These are phyloP conservation scores for Montipora foliosa DNA, from an alignment of 64 coral and sea anemone genomes.

Conservation along the genomic window DNA sequence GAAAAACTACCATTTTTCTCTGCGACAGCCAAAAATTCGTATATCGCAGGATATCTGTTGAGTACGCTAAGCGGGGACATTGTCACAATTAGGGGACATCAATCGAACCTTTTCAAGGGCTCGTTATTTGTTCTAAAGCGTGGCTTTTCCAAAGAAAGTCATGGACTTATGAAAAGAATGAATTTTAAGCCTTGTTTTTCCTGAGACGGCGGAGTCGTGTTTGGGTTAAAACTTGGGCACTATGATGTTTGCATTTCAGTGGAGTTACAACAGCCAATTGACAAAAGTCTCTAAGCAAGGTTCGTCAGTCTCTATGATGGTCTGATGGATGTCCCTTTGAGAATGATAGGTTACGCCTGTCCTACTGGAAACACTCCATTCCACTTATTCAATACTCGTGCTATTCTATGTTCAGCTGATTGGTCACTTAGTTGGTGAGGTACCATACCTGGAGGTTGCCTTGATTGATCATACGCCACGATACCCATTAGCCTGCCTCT, in stretches of 20 bases:
- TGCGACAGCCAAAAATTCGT: no score
- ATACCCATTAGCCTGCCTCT: constrained; percentile 51
- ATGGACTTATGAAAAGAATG: not conserved
- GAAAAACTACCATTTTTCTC: no score
- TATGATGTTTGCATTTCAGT: not conserved
- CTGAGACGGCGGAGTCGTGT: not conserved
- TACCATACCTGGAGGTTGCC: constrained; percentile 72
- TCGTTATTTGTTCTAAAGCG: not conserved
- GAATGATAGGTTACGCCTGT: not conserved
- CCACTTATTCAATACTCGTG: not conserved
- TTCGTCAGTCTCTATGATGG: not conserved
- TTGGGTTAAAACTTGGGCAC: not conserved
- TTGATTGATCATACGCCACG: constrained; percentile 52
- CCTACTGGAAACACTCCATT: not conserved
- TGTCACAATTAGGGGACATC: not conserved
- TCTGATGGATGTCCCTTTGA: not conserved
- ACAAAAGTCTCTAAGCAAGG: not conserved
- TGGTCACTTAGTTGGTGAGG: not conserved
- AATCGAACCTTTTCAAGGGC: not conserved
- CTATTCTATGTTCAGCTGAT: not conserved
- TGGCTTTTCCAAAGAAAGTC: not conserved
- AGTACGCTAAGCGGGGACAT: not conserved
- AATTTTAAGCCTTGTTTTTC: not conserved
- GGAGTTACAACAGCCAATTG: not conserved
- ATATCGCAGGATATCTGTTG: no score